phyloP scores from a whole-genome alignment of 2,797 vertebrate species.

The Antrozous pallidus region DNA sequence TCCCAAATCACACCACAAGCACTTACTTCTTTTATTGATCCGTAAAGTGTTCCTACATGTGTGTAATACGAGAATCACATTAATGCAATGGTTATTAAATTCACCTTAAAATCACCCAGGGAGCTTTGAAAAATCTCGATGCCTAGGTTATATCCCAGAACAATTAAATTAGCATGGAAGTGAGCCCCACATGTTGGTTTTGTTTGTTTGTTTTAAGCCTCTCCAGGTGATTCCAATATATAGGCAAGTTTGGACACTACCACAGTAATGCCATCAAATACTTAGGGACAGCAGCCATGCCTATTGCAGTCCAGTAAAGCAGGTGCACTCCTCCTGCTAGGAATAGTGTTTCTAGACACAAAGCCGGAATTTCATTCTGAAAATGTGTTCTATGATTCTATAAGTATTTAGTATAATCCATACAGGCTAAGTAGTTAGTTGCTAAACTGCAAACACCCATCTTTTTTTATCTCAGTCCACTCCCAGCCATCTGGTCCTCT shows the following conservation, averaged over 20 bases:
- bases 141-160: neutral
- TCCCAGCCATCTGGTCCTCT: constrained; percentile 81
- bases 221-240: neutral
- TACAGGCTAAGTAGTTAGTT: constrained; percentile 81
- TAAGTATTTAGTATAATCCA: constrained; percentile 70
- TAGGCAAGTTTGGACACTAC: neutral
- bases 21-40: constrained; percentile 44
- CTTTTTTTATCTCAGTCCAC: constrained; percentile 81
- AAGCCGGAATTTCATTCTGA: constrained; percentile 73
- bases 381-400: constrained; percentile 72
- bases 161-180: constrained; percentile 41
- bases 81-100: constrained; percentile 20
- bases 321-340: neutral
- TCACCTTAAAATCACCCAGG: neutral
- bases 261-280: neutral
- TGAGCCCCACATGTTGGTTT: neutral
- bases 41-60: constrained; percentile 26
- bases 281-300: neutral
- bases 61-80: constrained; percentile 35
- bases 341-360: constrained; percentile 36
- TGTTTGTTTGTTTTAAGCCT: neutral
- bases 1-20: neutral
- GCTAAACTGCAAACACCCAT: constrained; percentile 82
- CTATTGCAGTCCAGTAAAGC: neutral
- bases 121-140: neutral